These are phyloP conservation scores for Sinocyclocheilus maitianheensis DNA, from an alignment of 2,113 vertebrate species.

Conservation along the genomic window DNA sequence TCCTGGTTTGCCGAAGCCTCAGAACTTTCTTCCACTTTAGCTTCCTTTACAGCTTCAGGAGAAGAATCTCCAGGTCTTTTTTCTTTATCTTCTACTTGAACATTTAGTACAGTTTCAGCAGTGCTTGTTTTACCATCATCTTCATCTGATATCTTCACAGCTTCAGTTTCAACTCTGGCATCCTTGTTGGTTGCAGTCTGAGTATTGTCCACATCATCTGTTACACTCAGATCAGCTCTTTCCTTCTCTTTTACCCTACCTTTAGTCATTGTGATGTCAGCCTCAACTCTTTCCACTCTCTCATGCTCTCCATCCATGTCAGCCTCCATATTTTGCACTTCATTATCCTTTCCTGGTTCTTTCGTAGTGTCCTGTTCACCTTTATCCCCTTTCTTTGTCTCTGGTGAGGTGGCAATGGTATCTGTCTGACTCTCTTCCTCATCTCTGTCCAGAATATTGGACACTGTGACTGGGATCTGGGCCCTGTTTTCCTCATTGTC, in stretches of 20 bases:
- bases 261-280: constrained; percentile 4
- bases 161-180: constrained; percentile 13
- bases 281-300: background rate
- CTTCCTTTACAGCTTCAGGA: background rate
- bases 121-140: background rate
- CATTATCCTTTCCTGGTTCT: constrained; percentile 15
- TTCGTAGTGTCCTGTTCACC: constrained; percentile 46
- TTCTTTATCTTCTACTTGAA: constrained; percentile 34
- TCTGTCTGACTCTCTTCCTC: constrained; percentile 54
- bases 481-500: constrained; percentile 53
- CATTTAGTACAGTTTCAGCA: background rate
- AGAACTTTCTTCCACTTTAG: constrained; percentile 8
- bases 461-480: constrained; percentile 62
- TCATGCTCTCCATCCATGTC: background rate
- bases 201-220: background rate
- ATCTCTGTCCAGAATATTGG: constrained; percentile 68
- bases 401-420: constrained; percentile 29
- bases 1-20: constrained; percentile 59
- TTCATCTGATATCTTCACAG: constrained; percentile 15
- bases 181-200: background rate
- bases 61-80: background rate
- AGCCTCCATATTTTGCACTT: background rate
- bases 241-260: background rate
- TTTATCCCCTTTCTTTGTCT: constrained; percentile 51
- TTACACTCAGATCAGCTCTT: background rate